Percentiles rank a stretch among this genome's conserved stretches.
These are phyloP conservation scores for Lasiommata megera DNA, from an alignment of 2,888 invertebrate genomes.

Conservation along the genomic window DNA sequence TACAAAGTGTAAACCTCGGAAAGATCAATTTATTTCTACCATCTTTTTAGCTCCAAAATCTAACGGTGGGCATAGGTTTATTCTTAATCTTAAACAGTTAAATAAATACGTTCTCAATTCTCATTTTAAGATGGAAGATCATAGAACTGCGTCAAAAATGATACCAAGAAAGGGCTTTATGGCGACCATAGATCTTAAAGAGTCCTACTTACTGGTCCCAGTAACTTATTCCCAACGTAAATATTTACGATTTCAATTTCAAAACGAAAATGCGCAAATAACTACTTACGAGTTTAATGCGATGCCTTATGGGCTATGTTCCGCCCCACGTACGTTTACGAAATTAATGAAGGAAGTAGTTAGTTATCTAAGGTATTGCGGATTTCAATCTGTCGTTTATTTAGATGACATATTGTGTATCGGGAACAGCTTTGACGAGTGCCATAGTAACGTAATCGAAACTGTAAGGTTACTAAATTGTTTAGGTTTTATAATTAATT, in stretches of 20 bases:
- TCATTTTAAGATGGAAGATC: conserved; percentile 1
- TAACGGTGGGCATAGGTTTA: not conserved
- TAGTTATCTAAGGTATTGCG: not conserved
- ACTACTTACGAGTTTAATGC: not conserved
- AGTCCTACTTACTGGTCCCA: not conserved
- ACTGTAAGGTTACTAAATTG: not conserved
- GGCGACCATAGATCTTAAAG: not conserved
- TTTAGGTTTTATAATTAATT: not conserved
- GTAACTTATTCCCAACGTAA: not conserved
- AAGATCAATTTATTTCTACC: not conserved
- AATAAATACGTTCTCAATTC: not conserved
- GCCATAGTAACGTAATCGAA: not conserved
- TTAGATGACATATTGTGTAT: not conserved
- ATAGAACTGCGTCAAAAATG: not conserved
- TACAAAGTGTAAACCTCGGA: not conserved
- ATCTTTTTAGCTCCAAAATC: not conserved
- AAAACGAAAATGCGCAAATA: not conserved
- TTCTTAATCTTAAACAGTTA: not conserved
- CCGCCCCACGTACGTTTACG: not conserved
- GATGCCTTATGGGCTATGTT: not conserved
- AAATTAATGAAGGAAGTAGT: not conserved
- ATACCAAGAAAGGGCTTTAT: not conserved
- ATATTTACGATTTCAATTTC: not conserved
- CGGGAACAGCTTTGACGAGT: not conserved
- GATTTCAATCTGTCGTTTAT: not conserved